A percentile compares a stretch with the other conserved stretches of the same genome.
These are phyloP conservation scores for Agrochola lychnidis DNA, from an alignment of 2,888 invertebrate genomes.

Conservation along the genomic window DNA sequence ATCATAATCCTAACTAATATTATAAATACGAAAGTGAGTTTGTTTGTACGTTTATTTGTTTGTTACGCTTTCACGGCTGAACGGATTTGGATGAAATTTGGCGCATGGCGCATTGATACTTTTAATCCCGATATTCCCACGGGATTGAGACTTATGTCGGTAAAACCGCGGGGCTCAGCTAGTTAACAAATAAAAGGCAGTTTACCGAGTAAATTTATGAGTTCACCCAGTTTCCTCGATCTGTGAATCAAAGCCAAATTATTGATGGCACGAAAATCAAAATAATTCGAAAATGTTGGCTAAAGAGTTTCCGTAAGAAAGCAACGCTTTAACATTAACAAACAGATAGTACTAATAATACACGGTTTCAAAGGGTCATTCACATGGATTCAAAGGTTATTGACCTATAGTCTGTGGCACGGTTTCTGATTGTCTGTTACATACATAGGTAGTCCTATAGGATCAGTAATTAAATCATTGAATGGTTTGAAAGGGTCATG, in stretches of 20 bases:
- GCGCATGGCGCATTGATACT: no score
- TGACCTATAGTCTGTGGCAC: neutral
- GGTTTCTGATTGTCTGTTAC: neutral
- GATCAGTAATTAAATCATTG: neutral
- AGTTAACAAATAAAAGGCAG: neutral
- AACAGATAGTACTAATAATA: neutral
- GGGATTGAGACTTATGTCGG: no score
- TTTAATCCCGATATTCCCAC: no score
- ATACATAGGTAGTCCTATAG: neutral
- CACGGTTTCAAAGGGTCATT: neutral
- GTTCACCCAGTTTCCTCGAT: neutral
- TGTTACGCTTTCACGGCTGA: no score
- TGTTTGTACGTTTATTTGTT: no score
- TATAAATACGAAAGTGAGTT: no score
- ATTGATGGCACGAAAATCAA: neutral
- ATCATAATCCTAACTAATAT: neutral
- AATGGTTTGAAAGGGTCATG: neutral
- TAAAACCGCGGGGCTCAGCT: no score
- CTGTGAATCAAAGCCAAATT: neutral
- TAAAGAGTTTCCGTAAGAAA: neutral
- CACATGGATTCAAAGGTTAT: no score
- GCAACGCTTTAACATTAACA: neutral
- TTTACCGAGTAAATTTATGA: neutral
- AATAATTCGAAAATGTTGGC: neutral
- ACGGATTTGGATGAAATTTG: no score